Conservation (phyloP, 2,888 invertebrate species). For the Xestoiulus laeticollis region DNA sequence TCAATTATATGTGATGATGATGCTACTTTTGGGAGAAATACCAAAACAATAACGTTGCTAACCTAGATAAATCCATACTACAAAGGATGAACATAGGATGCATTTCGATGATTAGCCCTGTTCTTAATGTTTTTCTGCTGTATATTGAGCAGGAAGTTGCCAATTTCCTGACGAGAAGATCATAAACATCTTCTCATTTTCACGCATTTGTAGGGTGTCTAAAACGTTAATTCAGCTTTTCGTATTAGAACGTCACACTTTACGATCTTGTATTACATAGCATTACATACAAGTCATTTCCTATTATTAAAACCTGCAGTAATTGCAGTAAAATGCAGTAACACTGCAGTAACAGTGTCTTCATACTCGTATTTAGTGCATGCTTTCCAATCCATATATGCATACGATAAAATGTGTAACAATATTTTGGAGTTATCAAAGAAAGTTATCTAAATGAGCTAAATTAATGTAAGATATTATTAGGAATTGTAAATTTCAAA, state of each 20-base stretch:
- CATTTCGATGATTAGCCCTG: background rate
- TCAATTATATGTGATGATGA: background rate
- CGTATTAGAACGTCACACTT: background rate
- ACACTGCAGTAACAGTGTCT: no score
- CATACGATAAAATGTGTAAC: no score
- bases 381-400: no score
- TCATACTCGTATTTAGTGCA: no score
- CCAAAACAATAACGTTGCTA: background rate
- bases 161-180: constrained; percentile 11
- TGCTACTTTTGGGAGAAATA: background rate
- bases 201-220: background rate
- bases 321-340: no score
- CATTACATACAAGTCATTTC: background rate
- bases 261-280: background rate
- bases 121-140: background rate
- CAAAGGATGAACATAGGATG: background rate
- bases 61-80: background rate
- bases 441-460: no score
- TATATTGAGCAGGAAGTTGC: constrained; percentile 15
- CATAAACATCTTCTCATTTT: background rate
- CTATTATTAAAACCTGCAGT: background rate
- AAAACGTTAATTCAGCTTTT: background rate
- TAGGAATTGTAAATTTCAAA: no score
- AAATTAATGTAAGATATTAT: no score
- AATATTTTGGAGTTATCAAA: no score